Conservation (phyloP, 1,140 invertebrate species). For the Asbolus verrucosus region DNA sequence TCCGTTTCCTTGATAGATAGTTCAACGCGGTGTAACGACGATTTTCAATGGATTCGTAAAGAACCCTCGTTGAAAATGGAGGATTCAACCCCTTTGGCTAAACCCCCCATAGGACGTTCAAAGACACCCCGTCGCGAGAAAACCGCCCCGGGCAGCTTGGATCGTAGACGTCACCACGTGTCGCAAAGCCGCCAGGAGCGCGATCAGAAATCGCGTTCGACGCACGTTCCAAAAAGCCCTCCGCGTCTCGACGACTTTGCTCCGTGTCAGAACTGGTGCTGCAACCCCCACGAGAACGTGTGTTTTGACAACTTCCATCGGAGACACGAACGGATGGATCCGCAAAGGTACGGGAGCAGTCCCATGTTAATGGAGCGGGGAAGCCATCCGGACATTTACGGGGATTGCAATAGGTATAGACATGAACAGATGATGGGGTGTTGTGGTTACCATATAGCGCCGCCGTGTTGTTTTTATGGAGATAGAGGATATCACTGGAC, state of each 20-base stretch:
- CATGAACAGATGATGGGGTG: conserved; percentile 59
- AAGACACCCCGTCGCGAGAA: conserved; percentile 57
- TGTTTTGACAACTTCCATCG: conserved; percentile 63
- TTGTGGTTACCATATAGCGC: conserved; percentile 61
- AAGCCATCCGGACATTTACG: conserved; percentile 63
- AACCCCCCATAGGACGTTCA: conserved; percentile 61
- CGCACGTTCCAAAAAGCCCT: conserved; percentile 65
- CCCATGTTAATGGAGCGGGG: conserved; percentile 64
- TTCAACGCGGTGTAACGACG: conserved; percentile 70
- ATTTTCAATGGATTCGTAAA: conserved; percentile 71
- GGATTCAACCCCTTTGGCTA: conserved; percentile 58
- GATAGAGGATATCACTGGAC: conserved; percentile 62
- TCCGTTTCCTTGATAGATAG: too few species aligned
- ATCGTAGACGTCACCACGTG: conserved; percentile 66
- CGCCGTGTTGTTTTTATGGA: conserved; percentile 63
- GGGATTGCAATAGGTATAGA: conserved; percentile 57
- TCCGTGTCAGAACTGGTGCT: conserved; percentile 65
- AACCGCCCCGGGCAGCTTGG: conserved; percentile 67
- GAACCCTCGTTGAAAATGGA: conserved; percentile 58
- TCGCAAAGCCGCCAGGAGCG: conserved; percentile 67
- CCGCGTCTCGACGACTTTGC: conserved; percentile 63
- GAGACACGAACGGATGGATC: conserved; percentile 65
- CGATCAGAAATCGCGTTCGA: conserved; percentile 71
- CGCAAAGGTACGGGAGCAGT: conserved; percentile 65
- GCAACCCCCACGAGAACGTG: conserved; percentile 62